Base-by-base conservation (phyloP, 2,797 vertebrate genomes). In the Helicolenus hilgendorfi region DNA sequence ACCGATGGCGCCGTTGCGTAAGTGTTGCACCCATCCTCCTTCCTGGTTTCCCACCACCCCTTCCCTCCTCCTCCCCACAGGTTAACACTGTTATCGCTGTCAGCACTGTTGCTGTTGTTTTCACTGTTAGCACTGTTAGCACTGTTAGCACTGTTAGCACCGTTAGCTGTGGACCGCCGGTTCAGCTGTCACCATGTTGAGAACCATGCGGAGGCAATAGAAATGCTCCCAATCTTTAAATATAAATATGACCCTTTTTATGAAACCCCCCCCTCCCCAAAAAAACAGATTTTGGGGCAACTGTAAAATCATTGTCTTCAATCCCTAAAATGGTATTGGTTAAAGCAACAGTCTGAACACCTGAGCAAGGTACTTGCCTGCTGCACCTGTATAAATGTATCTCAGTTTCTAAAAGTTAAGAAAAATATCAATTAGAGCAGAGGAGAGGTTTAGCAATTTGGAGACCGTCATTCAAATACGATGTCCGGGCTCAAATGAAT, bases 41-140 rank as follows among this genome's bases (percentile, higher is more conserved):
- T 0, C 15, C 0, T 20, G 15, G 15, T 41, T 0, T 5, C 38
- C 38, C 27, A n/a, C n/a, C n/a, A n/a, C n/a, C n/a, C n/a, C n/a
- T n/a, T n/a, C 38, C 0, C 38, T 7, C 31, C 38, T 0, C 38
- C 15, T 7, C 7, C 31, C 4, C 31, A 5, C 3, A 41, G 38
- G 38, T 41, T 41, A 41, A 41, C 38, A 41, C 41, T 0, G 41
- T 45, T 45, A 45, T 45, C 41, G 15, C 41, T 45, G 41, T 45
- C 41, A 18, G 41, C 38, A 41, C 38, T 41, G 38, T 2, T 41
- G 0, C 38, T 0, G 38, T 41, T 41, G 38, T 41, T 41, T 0
- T 38, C 11, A 13, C 11, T 38, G 36, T 38, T 36, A 36, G 38
- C 5, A 4, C 14, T 41, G 38, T 41, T 20, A 49, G 45, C 18